Base-by-base conservation (phyloP, 2,888 invertebrate species). In the Latrodectus hesperus region DNA sequence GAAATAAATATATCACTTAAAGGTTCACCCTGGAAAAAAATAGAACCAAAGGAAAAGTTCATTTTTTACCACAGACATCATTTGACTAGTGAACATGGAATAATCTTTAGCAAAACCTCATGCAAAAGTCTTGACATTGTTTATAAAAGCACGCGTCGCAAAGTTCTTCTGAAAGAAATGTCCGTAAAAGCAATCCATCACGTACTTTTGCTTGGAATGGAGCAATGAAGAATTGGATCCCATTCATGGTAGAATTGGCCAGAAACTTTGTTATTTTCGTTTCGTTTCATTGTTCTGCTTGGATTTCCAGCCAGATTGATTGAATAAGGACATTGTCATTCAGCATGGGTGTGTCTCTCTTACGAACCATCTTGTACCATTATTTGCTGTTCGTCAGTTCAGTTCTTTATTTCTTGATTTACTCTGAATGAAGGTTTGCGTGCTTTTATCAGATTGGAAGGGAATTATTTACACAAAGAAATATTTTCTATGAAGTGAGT, bases 321-420 rank as follows among this genome's bases (percentile, higher is more conserved):
- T 73, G 81, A 81, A 67, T 74, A 81, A 67, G 73, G 67, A 17
- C 65, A 81, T 73, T 73, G 73, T 53, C 81, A 74, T 81, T 74
- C 80, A 80, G 64, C 52, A 11, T 16, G 72, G 73, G 51, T 65
- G 78, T 52, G 73, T 17, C 67, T 68, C 26, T 26, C 53, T 16
- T 26, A 53, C 22, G 52, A 77, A 52, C 67, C 17, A 26, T 22
- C 67, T 68, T 16, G 16, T 14, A 67, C 52, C 55, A 26, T 77
- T 68, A 53, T 52, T 55, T 77, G 68, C 17, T 10, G 77, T 67
- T 51, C 67, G 67, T 16, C 49, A 11, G 64, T 17, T n/a, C 38
- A 6, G 12, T n/a, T 38, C 14, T 16, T 60, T 60, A 60, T 60
- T 77, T 52, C 77, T 68, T 77, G 68, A 77, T 77, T 77, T 77